Base-by-base conservation (phyloP, 1,140 invertebrate genomes). In the Trachymyrmex cornetzi region DNA sequence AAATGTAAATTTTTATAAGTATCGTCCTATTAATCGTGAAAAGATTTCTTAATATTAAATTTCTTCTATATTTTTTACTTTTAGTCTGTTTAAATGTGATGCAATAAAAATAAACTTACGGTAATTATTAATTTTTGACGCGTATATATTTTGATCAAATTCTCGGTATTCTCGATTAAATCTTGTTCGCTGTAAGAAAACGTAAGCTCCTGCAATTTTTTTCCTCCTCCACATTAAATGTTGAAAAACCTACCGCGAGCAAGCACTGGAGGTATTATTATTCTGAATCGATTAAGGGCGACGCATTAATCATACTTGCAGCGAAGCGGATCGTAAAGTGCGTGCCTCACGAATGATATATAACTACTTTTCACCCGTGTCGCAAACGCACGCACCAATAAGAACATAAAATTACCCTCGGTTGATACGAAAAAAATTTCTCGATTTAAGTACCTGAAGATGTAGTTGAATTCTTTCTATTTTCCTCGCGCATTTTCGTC, bases 301-400 rank as follows among this genome's bases (percentile, higher is more conserved):
- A 71, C 79, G 66, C 88, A 89, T 89, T 89, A 89, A 89, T 89
- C 88, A 89, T 89, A 57, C 74, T 64, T 19, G 53, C 19, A 14
- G 16, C 71, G 74, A 88, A 27, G 22, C 80, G 55, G 38, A 74
- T 84, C 69, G 69, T 50, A 63, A 84, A 84, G 22, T 75, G 80
- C 55, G 80, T 84, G 69, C 22, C 77, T 48, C 66, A 38, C 34
- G 74, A 85, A 79, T 85, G 59, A 85, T 77, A 85, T 63, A 66
- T 79, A 79, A 38, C 59, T 77, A 79, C 53, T 55, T 67, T 53
- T 79, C 61, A n/a, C 34, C 9, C 34, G n/a, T 5, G 30, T 85
- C 27, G 82, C 44, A 16, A 48, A 63, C 44, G 48, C 30, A 59
- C 55, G 34, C 19, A 16, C 27, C 63, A 74, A 75, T 34, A 34